Percentiles rank a stretch among this genome's conserved stretches.
phyloP scores from a whole-genome alignment of 2,888 invertebrate genomes.

The Ceriagrion tenellum region DNA sequence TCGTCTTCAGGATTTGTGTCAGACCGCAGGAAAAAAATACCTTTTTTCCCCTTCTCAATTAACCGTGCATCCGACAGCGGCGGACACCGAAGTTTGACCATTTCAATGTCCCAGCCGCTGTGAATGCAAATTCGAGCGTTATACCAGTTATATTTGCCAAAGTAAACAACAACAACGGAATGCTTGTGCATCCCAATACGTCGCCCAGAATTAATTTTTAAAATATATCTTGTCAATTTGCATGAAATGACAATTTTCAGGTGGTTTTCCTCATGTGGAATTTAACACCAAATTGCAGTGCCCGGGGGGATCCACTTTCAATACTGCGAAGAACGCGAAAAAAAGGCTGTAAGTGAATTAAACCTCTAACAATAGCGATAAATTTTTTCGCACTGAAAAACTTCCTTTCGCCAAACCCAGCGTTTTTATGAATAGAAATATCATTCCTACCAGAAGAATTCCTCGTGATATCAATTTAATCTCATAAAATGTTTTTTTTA shows the following conservation, averaged over 20 bases:
- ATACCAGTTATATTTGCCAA: neutral
- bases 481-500: too few species aligned
- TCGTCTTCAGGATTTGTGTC: neutral
- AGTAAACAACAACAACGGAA: neutral
- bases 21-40: neutral
- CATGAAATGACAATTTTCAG: neutral
- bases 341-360: neutral
- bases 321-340: neutral
- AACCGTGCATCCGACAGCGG: neutral
- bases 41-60: neutral
- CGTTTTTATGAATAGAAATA: too few species aligned
- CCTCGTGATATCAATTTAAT: too few species aligned
- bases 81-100: neutral
- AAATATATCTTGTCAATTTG: neutral
- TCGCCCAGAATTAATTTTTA: neutral
- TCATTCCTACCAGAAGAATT: too few species aligned
- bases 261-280: neutral
- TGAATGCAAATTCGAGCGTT: neutral
- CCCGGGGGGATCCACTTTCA: neutral
- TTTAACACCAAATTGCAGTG: neutral
- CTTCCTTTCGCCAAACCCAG: neutral
- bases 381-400: too few species aligned
- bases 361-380: too few species aligned
- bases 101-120: neutral
- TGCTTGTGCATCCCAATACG: neutral